These are phyloP conservation scores for Epirrita christyi DNA, from an alignment of 2,888 invertebrate species.

Conservation along the genomic window DNA sequence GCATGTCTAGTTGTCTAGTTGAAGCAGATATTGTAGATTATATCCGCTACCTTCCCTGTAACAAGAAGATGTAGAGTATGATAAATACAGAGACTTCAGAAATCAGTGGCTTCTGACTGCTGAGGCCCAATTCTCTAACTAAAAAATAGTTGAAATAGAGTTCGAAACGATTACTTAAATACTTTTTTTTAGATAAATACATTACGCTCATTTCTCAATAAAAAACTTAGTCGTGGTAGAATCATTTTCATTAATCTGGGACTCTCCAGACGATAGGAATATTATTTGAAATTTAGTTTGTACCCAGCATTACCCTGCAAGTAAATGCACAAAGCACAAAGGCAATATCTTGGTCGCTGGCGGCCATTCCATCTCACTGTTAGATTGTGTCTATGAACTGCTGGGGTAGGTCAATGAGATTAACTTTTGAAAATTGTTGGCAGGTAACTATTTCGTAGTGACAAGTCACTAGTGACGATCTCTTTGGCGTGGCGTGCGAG, in stretches of 20 bases:
- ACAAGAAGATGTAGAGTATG: conserved; percentile 23
- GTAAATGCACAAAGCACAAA: conserved; percentile 43
- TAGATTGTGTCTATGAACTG: conserved; percentile 9
- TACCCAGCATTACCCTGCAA: conserved; percentile 38
- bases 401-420: conserved; percentile 11
- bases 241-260: neutral
- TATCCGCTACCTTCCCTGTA: conserved; percentile 18
- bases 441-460: neutral
- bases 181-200: no score
- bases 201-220: no score
- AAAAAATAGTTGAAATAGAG: no score
- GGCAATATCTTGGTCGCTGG: conserved; percentile 44
- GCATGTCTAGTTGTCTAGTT: conserved; percentile 22
- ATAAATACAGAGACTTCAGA: conserved; percentile 1
- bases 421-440: conserved; percentile 8
- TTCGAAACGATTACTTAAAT: no score
- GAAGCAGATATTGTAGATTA: conserved; percentile 21
- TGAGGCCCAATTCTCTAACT: no score
- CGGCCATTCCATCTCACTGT: conserved; percentile 23
- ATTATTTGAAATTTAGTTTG: neutral
- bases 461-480: no score
- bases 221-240: no score
- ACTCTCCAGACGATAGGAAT: neutral
- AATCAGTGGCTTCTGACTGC: neutral
- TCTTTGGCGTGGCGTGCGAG: no score